A percentile compares a stretch with the other conserved stretches of the same genome.
Conservation (phyloP, 1,140 invertebrate species). For the Drosophila persimilis region DNA sequence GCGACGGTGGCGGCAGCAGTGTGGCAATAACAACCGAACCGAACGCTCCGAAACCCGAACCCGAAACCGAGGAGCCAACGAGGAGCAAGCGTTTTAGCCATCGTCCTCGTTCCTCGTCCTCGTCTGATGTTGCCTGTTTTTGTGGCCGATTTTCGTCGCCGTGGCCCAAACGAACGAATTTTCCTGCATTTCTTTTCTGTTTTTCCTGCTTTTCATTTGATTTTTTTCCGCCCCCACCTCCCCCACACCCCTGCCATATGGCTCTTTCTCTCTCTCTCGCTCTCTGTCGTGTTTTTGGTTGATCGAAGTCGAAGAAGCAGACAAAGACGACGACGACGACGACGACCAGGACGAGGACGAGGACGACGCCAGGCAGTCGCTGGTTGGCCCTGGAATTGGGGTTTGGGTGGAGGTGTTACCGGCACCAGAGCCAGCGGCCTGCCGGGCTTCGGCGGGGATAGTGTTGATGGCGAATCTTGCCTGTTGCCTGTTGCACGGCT, state of each 20-base stretch:
- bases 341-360: conserved; percentile 28
- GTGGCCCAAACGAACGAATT: conserved; percentile 55
- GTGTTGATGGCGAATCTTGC: conserved; percentile 45
- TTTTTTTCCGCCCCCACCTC: conserved; percentile 5
- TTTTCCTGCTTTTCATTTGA: conserved; percentile 8
- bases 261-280: too few relatives aligned
- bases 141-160: conserved; percentile 77
- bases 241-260: background rate
- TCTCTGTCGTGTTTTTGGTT: conserved; percentile 44
- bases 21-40: conserved; percentile 10
- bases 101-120: conserved; percentile 9
- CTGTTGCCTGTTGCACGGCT: conserved; percentile 44
- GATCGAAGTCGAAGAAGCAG: conserved; percentile 60
- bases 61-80: conserved; percentile 71
- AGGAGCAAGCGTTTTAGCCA: conserved; percentile 58
- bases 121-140: conserved; percentile 52
- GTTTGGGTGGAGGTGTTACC: conserved; percentile 3
- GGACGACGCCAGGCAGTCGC: conserved; percentile 39
- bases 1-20: background rate
- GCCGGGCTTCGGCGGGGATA: background rate
- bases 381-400: conserved; percentile 19
- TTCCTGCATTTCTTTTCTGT: conserved; percentile 54
- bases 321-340: conserved; percentile 43
- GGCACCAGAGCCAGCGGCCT: too few relatives aligned
- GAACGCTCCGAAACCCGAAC: conserved; percentile 41